Evolutionary conservation across 2,113 vertebrate species (phyloP).

Genomic region (Microcebus ravelobensis): DNA sequence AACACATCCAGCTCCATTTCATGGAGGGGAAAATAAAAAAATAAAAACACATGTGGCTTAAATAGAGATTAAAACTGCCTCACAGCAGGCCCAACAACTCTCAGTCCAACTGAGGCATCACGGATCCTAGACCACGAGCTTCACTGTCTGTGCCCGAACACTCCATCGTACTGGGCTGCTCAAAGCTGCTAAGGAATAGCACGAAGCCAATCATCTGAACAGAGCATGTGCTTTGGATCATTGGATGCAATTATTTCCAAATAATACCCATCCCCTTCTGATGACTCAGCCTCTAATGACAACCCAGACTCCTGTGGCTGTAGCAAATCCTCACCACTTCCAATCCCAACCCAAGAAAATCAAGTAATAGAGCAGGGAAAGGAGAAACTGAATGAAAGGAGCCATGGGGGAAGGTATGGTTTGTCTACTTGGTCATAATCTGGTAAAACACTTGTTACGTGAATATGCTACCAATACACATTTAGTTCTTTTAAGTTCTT

Average conservation of each 20-base stretch:
- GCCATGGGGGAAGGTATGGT: too few species aligned
- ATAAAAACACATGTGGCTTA: not conserved
- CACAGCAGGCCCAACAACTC: not conserved
- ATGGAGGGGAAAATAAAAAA: not conserved
- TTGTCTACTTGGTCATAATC: not conserved
- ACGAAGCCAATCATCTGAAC: not conserved
- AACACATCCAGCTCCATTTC: not conserved
- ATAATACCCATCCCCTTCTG: not conserved
- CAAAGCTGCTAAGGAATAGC: not conserved
- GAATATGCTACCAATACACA: not conserved
- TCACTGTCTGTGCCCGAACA: too few species aligned
- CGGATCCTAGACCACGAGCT: not conserved
- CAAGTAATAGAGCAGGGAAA: not conserved
- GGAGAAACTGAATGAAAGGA: not conserved
- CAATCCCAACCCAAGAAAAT: not conserved
- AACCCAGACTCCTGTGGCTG: not conserved
- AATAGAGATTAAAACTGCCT: not conserved
- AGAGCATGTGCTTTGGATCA: not conserved
- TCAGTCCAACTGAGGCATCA: not conserved
- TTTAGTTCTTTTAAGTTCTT: not conserved
- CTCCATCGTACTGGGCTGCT: fast-evolving
- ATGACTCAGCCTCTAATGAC: not conserved
- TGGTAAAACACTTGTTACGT: not conserved
- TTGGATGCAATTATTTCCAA: not conserved
- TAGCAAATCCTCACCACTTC: not conserved